phyloP scores from a whole-genome alignment of 2,113 vertebrate genomes.

The Ptilonorhynchus violaceus region DNA sequence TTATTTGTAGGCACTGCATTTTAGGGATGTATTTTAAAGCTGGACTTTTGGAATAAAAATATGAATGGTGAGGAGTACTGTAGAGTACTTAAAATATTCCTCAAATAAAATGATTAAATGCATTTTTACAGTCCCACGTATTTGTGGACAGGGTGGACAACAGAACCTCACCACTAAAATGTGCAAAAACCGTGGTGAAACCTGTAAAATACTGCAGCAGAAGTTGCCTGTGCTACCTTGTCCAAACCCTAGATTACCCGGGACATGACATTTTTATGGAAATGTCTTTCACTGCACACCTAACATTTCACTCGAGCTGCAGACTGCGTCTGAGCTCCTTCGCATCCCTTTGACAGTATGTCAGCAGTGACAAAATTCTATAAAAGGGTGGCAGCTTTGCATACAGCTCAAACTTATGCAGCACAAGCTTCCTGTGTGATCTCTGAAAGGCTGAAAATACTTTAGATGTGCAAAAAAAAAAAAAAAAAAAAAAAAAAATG shows the following conservation, averaged over 20 bases:
- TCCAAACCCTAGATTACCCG: not conserved
- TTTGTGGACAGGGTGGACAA: not conserved
- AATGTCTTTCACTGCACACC: constrained; percentile 25
- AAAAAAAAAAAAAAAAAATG: not conserved
- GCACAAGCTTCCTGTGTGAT: constrained; percentile 50
- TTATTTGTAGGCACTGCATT: not conserved
- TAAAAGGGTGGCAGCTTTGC: constrained; percentile 65
- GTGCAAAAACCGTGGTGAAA: not conserved
- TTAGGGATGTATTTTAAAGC: not conserved
- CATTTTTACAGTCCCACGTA: not conserved
- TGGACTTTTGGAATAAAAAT: not conserved
- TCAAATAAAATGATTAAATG: not conserved
- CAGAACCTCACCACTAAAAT: not conserved
- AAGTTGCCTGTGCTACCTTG: not conserved
- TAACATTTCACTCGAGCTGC: constrained; percentile 16
- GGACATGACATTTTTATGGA: constrained; percentile 21
- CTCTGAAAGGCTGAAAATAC: constrained; percentile 59
- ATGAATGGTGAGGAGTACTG: too few species aligned
- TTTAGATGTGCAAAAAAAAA: not conserved
- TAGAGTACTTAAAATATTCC: not conserved
- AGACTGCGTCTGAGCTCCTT: constrained; percentile 22
- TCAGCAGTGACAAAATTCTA: constrained; percentile 56
- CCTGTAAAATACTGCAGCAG: not conserved
- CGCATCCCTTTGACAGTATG: constrained; percentile 45
- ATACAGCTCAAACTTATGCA: constrained; percentile 39